phyloP scores from a whole-genome alignment of 2,113 vertebrate genomes.

The Perccottus glenii region DNA sequence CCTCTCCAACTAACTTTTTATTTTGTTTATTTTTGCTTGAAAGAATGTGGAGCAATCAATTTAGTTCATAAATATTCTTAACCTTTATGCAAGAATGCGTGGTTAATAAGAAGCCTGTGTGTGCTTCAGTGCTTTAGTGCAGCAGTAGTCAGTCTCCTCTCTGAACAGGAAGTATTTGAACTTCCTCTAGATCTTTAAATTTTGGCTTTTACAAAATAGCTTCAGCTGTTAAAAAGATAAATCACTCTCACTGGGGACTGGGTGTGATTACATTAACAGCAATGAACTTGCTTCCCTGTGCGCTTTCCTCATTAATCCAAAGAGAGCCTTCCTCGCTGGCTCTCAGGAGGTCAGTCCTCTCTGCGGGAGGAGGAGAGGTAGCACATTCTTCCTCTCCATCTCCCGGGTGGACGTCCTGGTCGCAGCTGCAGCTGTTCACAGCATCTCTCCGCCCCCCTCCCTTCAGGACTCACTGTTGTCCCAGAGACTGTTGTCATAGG shows the following conservation, averaged over 20 bases:
- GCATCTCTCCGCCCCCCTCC: conserved; percentile 35
- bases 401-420: conserved; percentile 46
- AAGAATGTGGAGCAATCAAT: no score
- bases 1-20: no score
- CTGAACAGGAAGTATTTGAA: no score
- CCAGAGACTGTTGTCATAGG: conserved; percentile 67
- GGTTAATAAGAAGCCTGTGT: no score
- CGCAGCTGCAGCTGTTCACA: conserved; percentile 57
- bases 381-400: conserved; percentile 24
- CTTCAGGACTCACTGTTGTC: conserved; percentile 55
- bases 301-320: conserved; percentile 23
- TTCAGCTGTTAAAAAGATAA: conserved; percentile 31
- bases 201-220: not conserved
- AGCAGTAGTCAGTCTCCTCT: no score
- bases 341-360: conserved; percentile 21
- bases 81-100: no score
- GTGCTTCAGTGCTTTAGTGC: no score
- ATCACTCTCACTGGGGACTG: conserved; percentile 17
- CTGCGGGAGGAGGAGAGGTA: conserved; percentile 14
- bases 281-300: conserved; percentile 18
- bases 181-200: no score
- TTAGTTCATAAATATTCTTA: no score
- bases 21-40: no score
- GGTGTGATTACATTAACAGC: conserved; percentile 32
- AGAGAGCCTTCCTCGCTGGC: conserved; percentile 17